A percentile compares a stretch with the other conserved stretches of the same genome.
Evolutionary conservation across 2,888 invertebrate species (phyloP).

Genomic region (Drosophila neutralis): DNA sequence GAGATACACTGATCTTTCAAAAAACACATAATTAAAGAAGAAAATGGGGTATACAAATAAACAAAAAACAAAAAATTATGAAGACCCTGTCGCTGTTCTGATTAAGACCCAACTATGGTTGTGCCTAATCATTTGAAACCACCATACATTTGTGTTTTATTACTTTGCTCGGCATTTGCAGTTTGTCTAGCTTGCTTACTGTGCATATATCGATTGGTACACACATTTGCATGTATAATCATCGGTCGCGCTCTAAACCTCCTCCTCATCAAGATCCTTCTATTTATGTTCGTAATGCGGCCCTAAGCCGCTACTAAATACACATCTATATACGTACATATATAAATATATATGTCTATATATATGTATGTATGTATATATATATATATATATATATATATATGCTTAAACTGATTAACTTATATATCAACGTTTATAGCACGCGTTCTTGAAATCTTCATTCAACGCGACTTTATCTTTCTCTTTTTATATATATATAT

Average conservation of each 20-base stretch:
- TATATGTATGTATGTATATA: conserved; percentile 40
- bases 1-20: conserved; percentile 19
- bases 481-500: conserved; percentile 43
- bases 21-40: conserved; percentile 3
- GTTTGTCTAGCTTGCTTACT: conserved; percentile 17
- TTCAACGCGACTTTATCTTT: conserved; percentile 57
- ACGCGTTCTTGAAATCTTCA: conserved; percentile 56
- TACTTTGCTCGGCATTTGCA: conserved; percentile 21
- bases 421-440: conserved; percentile 74
- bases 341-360: conserved; percentile 33
- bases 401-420: conserved; percentile 67
- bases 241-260: conserved; percentile 69
- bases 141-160: background rate
- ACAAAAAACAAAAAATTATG: background rate
- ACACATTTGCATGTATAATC: conserved; percentile 34
- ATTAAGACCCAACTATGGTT: conserved; percentile 3
- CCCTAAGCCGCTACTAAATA: conserved; percentile 41
- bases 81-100: conserved; percentile 4
- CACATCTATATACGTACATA: conserved; percentile 30
- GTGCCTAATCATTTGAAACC: background rate
- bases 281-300: conserved; percentile 36
- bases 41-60: conserved; percentile 1
- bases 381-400: conserved; percentile 32
- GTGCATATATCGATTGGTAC: conserved; percentile 32
- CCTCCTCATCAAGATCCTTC: conserved; percentile 44